A percentile compares a stretch with the other conserved stretches of the same genome.
Evolutionary conservation across 2,113 vertebrate genomes (phyloP).

Genomic region (Tilapia sparmanii): DNA sequence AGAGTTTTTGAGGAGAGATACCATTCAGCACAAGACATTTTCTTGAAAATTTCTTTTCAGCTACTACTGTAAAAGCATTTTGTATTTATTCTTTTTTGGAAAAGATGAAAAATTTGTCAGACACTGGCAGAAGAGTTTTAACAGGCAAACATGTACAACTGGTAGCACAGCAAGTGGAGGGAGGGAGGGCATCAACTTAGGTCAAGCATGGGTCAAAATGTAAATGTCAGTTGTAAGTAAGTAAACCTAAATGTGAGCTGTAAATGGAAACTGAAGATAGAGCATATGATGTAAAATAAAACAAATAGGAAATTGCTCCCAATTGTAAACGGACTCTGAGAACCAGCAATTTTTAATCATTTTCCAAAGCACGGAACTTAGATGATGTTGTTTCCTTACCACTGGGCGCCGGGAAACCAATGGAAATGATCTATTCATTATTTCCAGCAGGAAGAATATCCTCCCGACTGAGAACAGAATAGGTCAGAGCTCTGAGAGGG

Average conservation of each 20-base stretch:
- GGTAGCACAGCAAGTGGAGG: neutral
- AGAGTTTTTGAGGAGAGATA: neutral
- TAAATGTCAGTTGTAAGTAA: neutral
- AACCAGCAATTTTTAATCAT: neutral
- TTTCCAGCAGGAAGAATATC: constrained; percentile 5
- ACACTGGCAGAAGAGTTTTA: neutral
- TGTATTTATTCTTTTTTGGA: neutral
- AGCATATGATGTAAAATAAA: neutral
- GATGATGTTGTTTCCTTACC: neutral
- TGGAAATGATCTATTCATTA: constrained; percentile 14
- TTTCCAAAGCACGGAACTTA: neutral
- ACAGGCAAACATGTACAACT: neutral
- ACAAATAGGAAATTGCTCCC: neutral
- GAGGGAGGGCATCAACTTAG: neutral
- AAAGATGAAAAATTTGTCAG: neutral
- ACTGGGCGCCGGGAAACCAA: neutral
- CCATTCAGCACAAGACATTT: neutral
- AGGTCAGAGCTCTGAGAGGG: constrained; percentile 33
- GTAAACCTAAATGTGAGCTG: neutral
- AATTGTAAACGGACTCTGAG: neutral
- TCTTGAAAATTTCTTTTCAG: neutral
- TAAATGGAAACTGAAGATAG: neutral
- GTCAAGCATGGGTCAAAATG: neutral
- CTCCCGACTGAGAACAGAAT: constrained; percentile 32
- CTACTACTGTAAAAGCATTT: neutral